Evolutionary conservation across 2,888 invertebrate genomes (phyloP).

Genomic region (Prenolepis imparis): DNA sequence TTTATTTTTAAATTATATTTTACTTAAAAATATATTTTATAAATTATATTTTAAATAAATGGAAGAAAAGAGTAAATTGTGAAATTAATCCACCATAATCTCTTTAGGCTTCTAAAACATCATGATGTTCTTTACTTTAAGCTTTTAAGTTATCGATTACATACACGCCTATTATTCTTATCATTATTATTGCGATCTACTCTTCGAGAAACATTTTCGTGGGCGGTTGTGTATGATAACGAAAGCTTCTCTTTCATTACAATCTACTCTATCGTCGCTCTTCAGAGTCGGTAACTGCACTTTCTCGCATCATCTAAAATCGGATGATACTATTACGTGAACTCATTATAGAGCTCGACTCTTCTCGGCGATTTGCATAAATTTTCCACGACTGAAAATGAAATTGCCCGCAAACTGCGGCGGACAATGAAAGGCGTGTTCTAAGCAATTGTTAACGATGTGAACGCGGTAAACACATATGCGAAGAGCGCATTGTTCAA

Average conservation of each 20-base stretch:
- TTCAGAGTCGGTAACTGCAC: slow-evolving; percentile 31
- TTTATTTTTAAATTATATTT: neutral
- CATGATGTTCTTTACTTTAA: neutral
- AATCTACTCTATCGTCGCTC: slow-evolving; percentile 7
- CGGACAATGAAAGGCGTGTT: slow-evolving; percentile 62
- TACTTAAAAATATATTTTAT: neutral
- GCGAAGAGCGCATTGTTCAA: slow-evolving; percentile 35
- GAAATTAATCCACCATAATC: slow-evolving; percentile 13
- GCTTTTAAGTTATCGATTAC: slow-evolving; percentile 7
- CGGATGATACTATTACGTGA: slow-evolving; percentile 74
- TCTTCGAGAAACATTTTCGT: neutral
- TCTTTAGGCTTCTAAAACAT: neutral
- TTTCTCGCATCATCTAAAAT: slow-evolving; percentile 66
- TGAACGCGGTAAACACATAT: slow-evolving; percentile 45
- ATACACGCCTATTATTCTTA: slow-evolving; percentile 10
- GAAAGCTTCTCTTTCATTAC: slow-evolving; percentile 37
- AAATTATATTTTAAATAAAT: neutral
- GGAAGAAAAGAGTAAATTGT: neutral
- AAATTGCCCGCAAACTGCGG: slow-evolving; percentile 77
- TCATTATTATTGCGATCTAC: slow-evolving; percentile 22
- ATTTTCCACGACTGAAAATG: slow-evolving; percentile 75
- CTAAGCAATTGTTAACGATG: slow-evolving; percentile 67
- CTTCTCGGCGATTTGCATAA: slow-evolving; percentile 77
- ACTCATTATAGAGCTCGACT: slow-evolving; percentile 64
- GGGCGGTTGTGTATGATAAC: neutral